Conservation (phyloP, 2,888 invertebrate species). For the Biston stratarius region DNA sequence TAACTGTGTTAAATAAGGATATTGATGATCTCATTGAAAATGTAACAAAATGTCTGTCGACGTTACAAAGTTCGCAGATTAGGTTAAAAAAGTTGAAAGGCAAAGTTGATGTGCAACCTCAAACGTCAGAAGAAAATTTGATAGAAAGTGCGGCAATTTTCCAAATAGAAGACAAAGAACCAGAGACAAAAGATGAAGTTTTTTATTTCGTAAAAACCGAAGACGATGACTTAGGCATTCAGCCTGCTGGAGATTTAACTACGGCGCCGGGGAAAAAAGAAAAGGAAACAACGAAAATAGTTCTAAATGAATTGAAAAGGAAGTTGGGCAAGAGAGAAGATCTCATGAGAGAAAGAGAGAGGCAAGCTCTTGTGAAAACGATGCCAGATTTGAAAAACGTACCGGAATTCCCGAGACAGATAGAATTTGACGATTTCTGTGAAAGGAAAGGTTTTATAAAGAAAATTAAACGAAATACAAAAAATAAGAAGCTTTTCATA, state of each 20-base stretch:
- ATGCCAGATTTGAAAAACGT: slow-evolving; percentile 75
- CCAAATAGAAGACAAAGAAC: slow-evolving; percentile 70
- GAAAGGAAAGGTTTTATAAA: slow-evolving; percentile 67
- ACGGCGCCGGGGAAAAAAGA: slow-evolving; percentile 77
- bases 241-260: slow-evolving; percentile 62
- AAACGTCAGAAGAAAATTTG: slow-evolving; percentile 49
- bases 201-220: slow-evolving; percentile 80
- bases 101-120: slow-evolving; percentile 52
- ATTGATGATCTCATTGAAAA: slow-evolving; percentile 72
- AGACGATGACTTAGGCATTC: slow-evolving; percentile 58
- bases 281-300: slow-evolving; percentile 71
- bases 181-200: slow-evolving; percentile 77
- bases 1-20: slow-evolving; percentile 70
- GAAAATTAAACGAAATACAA: slow-evolving; percentile 56
- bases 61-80: slow-evolving; percentile 72
- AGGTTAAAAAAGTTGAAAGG: slow-evolving; percentile 72
- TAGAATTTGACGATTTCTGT: slow-evolving; percentile 62
- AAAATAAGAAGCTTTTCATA: slow-evolving; percentile 51
- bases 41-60: slow-evolving; percentile 68
- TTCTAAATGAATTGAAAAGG: slow-evolving; percentile 74
- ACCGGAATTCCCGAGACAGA: slow-evolving; percentile 81
- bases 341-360: slow-evolving; percentile 79
- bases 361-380: slow-evolving; percentile 77
- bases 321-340: slow-evolving; percentile 80
- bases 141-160: slow-evolving; percentile 57